Base-by-base conservation (phyloP, 2,113 vertebrate species). In the Psilopogon haemacephalus region DNA sequence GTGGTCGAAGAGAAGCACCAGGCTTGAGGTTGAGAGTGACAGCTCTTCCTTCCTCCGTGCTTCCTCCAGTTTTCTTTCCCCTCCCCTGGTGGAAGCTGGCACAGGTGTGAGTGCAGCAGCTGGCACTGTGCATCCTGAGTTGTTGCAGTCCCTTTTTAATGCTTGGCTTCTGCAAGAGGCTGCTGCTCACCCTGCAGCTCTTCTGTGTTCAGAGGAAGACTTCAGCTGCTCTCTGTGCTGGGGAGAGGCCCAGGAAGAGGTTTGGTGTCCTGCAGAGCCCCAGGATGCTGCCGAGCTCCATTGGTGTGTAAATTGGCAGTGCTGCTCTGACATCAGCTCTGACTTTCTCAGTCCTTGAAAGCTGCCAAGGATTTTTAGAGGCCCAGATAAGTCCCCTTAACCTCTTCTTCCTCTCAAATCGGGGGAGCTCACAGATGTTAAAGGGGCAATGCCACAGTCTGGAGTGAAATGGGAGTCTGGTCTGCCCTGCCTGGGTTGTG, bases 131-230 rank as follows among this genome's bases (percentile, higher is more conserved):
- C 58, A 37, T 55, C 58, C 58, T 0, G 6, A 64, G 37, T 26
- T 42, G 19, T 65, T 68, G 32, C 67, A 48, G 35, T 48, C 26
- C 62, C 40, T 65, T 56, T 74, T 68, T 48, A n/a, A 16, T 70
- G 56, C 79, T 91, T 88, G 56, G 56, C 89, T 96, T 93, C 71
- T 88, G 72, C 55, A 73, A 80, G 82, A 74, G 60, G 75, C 55
- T 83, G 55, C 20, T 63, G 13, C 70, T 93, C 46, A 44, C 71
- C 8, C 64, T 83, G 46, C 52, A 44, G 60, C 42, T 73, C 4
- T 60, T n/a, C 62, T 70, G n/a, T 87, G 56, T 63, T 84, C 52
- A 56, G 78, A 72, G 40, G 37, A 85, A 70, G 68, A 50, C 40
- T 79, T 78, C 40, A 56, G n/a, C 24, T 85, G 30, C 77, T 88